These are phyloP conservation scores for Tetranychus urticae DNA, from an alignment of 1,140 invertebrate genomes.

Conservation along the genomic window DNA sequence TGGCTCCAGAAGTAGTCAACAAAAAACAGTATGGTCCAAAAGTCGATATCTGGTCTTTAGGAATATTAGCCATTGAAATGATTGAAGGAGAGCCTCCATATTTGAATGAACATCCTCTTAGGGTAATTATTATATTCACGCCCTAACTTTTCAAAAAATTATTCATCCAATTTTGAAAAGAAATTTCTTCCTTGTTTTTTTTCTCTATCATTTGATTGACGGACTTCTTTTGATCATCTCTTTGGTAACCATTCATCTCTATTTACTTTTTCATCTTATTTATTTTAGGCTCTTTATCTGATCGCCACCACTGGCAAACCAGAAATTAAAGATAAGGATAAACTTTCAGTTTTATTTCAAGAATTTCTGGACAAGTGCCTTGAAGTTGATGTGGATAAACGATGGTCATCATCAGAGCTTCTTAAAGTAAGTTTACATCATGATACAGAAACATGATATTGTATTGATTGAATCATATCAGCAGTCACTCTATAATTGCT, in stretches of 20 bases:
- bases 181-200: background rate
- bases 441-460: constrained; percentile 27
- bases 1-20: constrained; percentile 57
- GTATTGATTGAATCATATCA: background rate
- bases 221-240: background rate
- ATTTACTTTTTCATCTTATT: constrained; percentile 6
- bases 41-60: constrained; percentile 41
- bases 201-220: background rate
- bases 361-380: constrained; percentile 96
- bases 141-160: background rate
- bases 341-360: constrained; percentile 79
- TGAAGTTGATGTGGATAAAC: constrained; percentile 84
- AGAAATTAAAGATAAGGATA: constrained; percentile 93
- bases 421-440: constrained; percentile 38
- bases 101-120: constrained; percentile 40
- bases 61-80: constrained; percentile 48
- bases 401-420: constrained; percentile 66
- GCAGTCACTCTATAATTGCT: background rate
- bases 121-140: constrained; percentile 14
- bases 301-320: constrained; percentile 99
- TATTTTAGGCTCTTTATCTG: constrained; percentile 60
- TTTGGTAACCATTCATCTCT: background rate
- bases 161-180: background rate
- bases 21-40: constrained; percentile 43
- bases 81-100: constrained; percentile 47